These are phyloP conservation scores for Noctua comes DNA, from an alignment of 2,888 invertebrate genomes.

Conservation along the genomic window DNA sequence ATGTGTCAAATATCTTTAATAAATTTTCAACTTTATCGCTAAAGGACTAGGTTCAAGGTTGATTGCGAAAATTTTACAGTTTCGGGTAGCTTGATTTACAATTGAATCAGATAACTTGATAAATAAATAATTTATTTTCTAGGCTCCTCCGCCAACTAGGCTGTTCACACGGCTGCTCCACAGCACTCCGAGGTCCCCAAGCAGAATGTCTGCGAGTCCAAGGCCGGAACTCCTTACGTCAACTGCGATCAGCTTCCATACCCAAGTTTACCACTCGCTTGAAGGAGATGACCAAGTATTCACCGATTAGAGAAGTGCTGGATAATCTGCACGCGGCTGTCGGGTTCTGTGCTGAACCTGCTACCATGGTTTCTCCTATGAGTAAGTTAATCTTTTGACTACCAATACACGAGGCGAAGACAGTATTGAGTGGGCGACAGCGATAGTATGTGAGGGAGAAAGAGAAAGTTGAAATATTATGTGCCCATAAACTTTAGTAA, in stretches of 20 bases:
- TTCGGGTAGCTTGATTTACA: background rate
- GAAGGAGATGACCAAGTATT: conserved; percentile 94
- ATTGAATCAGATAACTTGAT: background rate
- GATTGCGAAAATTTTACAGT: too few species aligned
- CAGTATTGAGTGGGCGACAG: background rate
- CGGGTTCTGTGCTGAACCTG: conserved; percentile 98
- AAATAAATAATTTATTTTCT: background rate
- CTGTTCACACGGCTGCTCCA: conserved; percentile 97
- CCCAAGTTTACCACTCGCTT: conserved; percentile 89
- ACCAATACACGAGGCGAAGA: too few species aligned
- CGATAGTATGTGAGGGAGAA: background rate
- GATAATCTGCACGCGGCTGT: conserved; percentile 98
- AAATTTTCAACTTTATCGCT: too few species aligned
- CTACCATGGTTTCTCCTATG: conserved; percentile 95
- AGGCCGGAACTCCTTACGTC: conserved; percentile 92
- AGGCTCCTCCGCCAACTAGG: conserved; percentile 97
- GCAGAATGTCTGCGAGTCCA: conserved; percentile 97
- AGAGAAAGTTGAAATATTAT: background rate
- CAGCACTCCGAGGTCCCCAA: conserved; percentile 96
- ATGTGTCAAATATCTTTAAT: too few species aligned
- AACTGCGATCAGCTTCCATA: conserved; percentile 92
- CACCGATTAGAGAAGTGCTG: conserved; percentile 95
- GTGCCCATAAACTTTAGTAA: background rate
- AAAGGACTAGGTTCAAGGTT: too few species aligned
- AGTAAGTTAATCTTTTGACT: conserved; percentile 91